A percentile compares a stretch with the other conserved stretches of the same genome.
Conservation (phyloP, 2,113 vertebrate genomes). For the Platysteira castanea region DNA sequence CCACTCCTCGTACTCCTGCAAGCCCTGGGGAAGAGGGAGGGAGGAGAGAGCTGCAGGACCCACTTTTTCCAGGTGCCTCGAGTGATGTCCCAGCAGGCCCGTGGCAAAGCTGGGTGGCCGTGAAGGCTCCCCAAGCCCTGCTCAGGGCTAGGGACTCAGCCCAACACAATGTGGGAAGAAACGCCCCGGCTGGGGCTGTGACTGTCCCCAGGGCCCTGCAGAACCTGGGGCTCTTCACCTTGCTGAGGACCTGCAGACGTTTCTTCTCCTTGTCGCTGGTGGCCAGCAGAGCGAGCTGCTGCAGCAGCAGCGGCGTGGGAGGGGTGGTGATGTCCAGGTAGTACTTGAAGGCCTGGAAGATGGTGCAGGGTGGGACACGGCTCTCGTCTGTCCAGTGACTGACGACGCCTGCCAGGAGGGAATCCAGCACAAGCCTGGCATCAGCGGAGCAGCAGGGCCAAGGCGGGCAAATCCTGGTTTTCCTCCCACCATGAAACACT, state of each 20-base stretch:
- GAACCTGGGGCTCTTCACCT: constrained; percentile 73
- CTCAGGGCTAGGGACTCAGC: neutral
- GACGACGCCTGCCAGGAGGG: constrained; percentile 83
- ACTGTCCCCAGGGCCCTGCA: neutral
- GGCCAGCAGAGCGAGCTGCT: constrained; percentile 92
- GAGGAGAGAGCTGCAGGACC: neutral
- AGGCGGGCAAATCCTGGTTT: neutral
- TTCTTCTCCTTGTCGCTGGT: constrained; percentile 89
- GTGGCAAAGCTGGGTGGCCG: neutral
- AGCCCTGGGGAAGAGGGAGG: constrained; percentile 73
- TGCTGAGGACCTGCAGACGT: constrained; percentile 89
- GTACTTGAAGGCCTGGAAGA: constrained; percentile 94
- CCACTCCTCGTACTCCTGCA: constrained; percentile 98
- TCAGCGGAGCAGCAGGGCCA: neutral
- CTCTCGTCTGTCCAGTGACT: constrained; percentile 93
- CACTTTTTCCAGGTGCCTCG: neutral
- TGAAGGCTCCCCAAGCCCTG: neutral
- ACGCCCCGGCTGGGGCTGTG: neutral
- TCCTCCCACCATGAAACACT: neutral
- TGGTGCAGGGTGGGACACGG: constrained; percentile 92
- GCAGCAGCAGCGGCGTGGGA: constrained; percentile 88
- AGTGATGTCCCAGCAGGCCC: fast-evolving
- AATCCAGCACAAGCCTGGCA: neutral
- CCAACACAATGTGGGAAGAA: neutral
- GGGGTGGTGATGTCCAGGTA: constrained; percentile 97